These are phyloP conservation scores for Willisornis vidua DNA, from an alignment of 2,113 vertebrate species.

Conservation along the genomic window DNA sequence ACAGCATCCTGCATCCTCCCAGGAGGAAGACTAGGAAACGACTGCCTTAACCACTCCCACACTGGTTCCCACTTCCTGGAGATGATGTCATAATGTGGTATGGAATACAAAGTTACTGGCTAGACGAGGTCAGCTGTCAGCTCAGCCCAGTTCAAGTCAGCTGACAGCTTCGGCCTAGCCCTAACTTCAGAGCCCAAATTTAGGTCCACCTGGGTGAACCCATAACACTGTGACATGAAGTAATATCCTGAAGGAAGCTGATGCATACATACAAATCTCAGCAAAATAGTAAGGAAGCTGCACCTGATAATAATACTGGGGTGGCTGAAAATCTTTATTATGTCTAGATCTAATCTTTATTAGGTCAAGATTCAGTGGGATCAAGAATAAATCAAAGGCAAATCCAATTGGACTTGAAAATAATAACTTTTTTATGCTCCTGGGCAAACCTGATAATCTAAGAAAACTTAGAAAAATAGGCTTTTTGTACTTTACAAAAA, in stretches of 20 bases:
- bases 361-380: neutral
- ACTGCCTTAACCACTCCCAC: too few relatives aligned
- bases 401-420: neutral
- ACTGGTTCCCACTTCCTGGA: too few relatives aligned
- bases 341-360: conserved; percentile 3
- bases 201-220: too few relatives aligned
- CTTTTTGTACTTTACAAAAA: conserved; percentile 27
- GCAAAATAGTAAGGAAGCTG: neutral
- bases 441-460: neutral
- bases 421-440: neutral
- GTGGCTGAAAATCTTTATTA: neutral
- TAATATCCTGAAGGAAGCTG: neutral
- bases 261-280: neutral
- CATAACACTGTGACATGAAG: neutral
- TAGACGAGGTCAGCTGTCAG: too few relatives aligned
- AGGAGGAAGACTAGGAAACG: too few relatives aligned
- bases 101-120: too few relatives aligned
- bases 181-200: too few relatives aligned
- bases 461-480: neutral
- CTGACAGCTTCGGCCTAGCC: too few relatives aligned
- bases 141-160: too few relatives aligned
- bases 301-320: neutral
- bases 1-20: too few relatives aligned
- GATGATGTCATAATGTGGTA: too few relatives aligned
- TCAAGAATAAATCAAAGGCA: neutral